These are phyloP conservation scores for Conistra vaccinii DNA, from an alignment of 2,888 invertebrate genomes.

Conservation along the genomic window DNA sequence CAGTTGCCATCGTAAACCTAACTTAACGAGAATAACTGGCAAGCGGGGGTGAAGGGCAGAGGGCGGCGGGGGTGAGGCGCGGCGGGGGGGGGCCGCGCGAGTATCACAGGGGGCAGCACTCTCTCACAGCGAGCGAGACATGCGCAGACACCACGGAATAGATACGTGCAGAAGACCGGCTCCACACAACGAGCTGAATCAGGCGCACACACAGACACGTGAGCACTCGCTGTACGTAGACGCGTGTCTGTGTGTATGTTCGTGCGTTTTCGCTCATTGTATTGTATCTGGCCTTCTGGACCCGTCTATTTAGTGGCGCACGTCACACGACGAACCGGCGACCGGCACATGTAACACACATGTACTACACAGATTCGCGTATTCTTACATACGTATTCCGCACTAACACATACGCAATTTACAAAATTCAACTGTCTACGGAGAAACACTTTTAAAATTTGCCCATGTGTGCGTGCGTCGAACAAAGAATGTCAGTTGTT, in stretches of 20 bases:
- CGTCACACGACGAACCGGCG: not conserved
- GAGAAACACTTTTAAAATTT: not conserved
- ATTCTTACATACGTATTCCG: too few relatives aligned
- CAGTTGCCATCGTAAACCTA: slow-evolving; percentile 53
- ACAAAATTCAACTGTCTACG: not conserved
- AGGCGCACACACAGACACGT: not conserved
- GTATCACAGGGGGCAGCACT: slow-evolving; percentile 83
- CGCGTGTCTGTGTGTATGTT: too few relatives aligned
- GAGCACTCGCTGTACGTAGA: not conserved
- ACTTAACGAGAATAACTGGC: slow-evolving; percentile 53
- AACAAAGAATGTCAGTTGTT: not conserved
- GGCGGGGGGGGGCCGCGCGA: slow-evolving; percentile 67
- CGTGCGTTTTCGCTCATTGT: not conserved
- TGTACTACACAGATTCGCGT: not conserved
- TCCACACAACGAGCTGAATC: not conserved
- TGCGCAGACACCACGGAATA: not conserved
- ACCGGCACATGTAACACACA: not conserved
- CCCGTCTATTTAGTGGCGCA: not conserved
- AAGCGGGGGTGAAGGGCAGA: slow-evolving; percentile 51
- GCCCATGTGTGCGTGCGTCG: not conserved
- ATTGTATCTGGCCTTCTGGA: not conserved
- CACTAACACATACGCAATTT: not conserved
- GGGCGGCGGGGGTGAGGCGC: slow-evolving; percentile 25
- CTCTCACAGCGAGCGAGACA: slow-evolving; percentile 25
- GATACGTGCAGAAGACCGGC: slow-evolving; percentile 25